Base-by-base conservation (phyloP, 2,888 invertebrate species). In the Ashinkailepas kermadecensis region DNA sequence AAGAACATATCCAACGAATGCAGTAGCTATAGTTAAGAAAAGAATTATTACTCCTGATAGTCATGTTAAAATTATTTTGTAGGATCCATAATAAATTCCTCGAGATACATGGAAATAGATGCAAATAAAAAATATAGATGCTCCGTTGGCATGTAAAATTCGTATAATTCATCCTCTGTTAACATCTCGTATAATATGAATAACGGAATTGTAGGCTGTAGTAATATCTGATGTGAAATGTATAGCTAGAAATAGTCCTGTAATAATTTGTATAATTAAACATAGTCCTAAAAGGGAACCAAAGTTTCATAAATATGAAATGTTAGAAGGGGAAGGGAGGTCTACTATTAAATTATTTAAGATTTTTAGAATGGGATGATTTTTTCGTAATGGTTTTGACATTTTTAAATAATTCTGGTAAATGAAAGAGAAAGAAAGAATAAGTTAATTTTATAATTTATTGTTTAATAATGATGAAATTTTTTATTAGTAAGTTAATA, bases 1-100 rank as follows among this genome's bases (percentile, higher is more conserved):
- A 86, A 93, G 84, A 0, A 93, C 92, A 89, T 94, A 94, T 0
- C 93, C 93, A 89, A 93, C 88, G 87, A 94, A 94, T 54, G 92
- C 92, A 80, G 92, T 92, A 86, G 88, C 91, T 91, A 94, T 94
- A 84, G 90, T 87, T 87, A 91, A 81, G 85, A 94, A 90, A 88
- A 93, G 87, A 86, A 94, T 90, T 83, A 91, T 88, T 81, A 92
- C 88, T 81, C 93, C 93, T 0, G 90, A 85, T 85, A 89, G 86
- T 92, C 93, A 94, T 0, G 92, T 91, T 84, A 89, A 87, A 83
- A 88, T 88, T 86, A 89, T 88, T 85, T 89, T 87, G 86, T 87
- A 88, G 83, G 89, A 86, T 10, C 85, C 85, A 85, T 87, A 88
- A 84, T 88, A 88, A 78, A 88, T 83, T 18, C 88, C 88, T 81